Evolutionary conservation across 2,113 vertebrate species (phyloP).

Genomic region (Pterocles orientalis): DNA sequence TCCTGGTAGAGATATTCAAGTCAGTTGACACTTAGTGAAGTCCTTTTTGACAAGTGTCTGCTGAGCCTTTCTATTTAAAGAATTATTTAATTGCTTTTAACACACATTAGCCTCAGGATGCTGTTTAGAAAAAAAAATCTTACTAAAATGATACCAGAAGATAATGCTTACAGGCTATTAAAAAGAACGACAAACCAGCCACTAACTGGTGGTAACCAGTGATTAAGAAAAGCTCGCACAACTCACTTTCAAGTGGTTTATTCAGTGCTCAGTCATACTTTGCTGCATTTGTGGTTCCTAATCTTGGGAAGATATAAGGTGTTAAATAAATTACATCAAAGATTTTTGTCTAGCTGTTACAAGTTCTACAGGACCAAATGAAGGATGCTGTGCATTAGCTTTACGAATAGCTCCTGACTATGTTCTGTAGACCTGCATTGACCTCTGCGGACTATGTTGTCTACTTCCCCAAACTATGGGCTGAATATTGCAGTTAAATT

Average conservation of each 20-base stretch:
- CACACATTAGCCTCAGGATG: not conserved
- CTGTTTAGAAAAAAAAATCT: not conserved
- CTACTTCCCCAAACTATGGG: not conserved
- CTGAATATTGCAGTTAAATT: not conserved
- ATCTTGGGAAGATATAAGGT: not conserved
- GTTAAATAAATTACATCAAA: not conserved
- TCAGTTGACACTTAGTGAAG: not conserved
- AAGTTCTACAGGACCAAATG: not conserved
- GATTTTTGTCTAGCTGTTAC: not conserved
- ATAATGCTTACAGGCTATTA: not conserved
- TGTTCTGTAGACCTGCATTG: not conserved
- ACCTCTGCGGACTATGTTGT: not conserved
- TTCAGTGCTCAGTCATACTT: not conserved
- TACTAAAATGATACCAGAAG: not conserved
- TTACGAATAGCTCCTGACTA: not conserved
- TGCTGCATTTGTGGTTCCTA: not conserved
- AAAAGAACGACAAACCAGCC: not conserved
- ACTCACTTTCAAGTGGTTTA: not conserved
- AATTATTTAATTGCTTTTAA: not conserved
- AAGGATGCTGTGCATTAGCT: not conserved
- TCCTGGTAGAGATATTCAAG: not conserved
- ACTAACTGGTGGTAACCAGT: not conserved
- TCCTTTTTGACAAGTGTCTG: not conserved
- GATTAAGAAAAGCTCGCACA: not conserved
- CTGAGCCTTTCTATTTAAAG: not conserved